phyloP scores from a whole-genome alignment of 1,140 invertebrate species.

The Muscidifurax raptorellus region DNA sequence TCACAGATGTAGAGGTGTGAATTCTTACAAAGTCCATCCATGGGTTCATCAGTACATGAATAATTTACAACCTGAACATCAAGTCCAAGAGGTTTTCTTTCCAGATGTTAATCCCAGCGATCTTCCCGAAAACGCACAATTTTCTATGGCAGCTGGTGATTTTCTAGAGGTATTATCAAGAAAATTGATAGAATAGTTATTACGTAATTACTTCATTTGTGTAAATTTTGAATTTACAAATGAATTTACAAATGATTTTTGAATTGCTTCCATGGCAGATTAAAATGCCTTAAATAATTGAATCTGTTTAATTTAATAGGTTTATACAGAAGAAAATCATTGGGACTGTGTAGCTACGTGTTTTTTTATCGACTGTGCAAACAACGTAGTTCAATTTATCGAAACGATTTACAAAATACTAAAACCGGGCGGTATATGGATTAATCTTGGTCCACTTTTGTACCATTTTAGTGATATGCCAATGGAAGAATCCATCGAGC shows the following conservation, averaged over 20 bases:
- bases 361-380: slow-evolving; percentile 99
- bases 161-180: slow-evolving; percentile 84
- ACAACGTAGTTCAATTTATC: slow-evolving; percentile 96
- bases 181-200: slow-evolving; percentile 26
- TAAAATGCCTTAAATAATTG: neutral
- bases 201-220: slow-evolving; percentile 30
- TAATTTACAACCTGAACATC: slow-evolving; percentile 87
- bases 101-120: slow-evolving; percentile 92
- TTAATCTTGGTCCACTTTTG: slow-evolving; percentile 94
- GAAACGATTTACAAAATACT: slow-evolving; percentile 95
- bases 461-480: slow-evolving; percentile 96
- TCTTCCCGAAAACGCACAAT: slow-evolving; percentile 81
- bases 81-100: slow-evolving; percentile 86
- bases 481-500: slow-evolving; percentile 94
- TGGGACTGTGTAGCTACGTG: slow-evolving; percentile 97
- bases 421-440: slow-evolving; percentile 91
- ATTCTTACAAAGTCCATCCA: slow-evolving; percentile 86
- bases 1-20: slow-evolving; percentile 77
- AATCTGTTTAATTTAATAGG: slow-evolving; percentile 71
- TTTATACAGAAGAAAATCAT: slow-evolving; percentile 84
- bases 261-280: slow-evolving; percentile 16
- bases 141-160: slow-evolving; percentile 97
- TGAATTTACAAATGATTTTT: too few species aligned
- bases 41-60: slow-evolving; percentile 97
- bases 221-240: slow-evolving; percentile 23